These are phyloP conservation scores for Cygnus buccinator DNA, from an alignment of 2,113 vertebrate genomes.

Conservation along the genomic window DNA sequence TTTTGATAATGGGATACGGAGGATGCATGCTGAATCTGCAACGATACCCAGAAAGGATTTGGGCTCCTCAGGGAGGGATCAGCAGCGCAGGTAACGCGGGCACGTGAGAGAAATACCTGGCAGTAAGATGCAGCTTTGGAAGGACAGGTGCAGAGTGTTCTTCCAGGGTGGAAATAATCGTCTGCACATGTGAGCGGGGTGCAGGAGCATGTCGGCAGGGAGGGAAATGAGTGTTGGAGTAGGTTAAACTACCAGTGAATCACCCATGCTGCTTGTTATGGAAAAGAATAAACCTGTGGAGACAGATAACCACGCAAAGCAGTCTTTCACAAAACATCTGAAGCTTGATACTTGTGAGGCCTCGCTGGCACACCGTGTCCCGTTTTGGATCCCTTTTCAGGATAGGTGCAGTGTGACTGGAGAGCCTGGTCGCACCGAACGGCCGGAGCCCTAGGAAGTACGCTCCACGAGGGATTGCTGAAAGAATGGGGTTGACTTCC, in stretches of 20 bases:
- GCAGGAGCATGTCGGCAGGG: background rate
- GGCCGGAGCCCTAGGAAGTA: background rate
- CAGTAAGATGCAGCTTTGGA: background rate
- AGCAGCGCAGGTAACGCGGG: background rate
- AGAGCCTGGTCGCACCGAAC: background rate
- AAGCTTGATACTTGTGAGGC: background rate
- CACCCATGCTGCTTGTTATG: background rate
- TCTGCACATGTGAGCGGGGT: background rate
- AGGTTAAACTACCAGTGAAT: background rate
- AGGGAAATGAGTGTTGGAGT: background rate
- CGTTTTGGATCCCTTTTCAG: background rate
- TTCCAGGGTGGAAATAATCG: background rate
- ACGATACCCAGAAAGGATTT: background rate
- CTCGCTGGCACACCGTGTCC: background rate
- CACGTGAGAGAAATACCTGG: accelerated
- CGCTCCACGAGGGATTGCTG: accelerated
- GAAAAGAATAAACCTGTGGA: background rate
- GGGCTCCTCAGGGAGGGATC: background rate
- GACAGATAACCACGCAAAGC: background rate
- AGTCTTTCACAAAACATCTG: accelerated
- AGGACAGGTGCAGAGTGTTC: background rate
- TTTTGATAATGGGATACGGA: background rate
- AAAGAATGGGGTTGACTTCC: background rate
- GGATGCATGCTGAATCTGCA: background rate
- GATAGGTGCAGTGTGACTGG: accelerated